Conservation (phyloP, 2,113 vertebrate genomes). For the Mobula hypostoma region DNA sequence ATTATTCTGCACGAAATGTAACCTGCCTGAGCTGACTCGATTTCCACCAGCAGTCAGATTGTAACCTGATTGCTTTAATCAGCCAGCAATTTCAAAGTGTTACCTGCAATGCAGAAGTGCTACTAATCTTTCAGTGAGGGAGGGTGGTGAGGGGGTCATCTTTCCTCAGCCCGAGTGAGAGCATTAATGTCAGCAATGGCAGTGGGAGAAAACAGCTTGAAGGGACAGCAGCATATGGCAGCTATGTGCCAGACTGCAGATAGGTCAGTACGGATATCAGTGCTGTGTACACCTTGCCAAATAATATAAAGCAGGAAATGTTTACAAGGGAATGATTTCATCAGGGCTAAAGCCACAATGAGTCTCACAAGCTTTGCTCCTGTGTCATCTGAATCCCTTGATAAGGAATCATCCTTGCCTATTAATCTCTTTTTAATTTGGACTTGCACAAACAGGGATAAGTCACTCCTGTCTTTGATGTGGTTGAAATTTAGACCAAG, state of each 20-base stretch:
- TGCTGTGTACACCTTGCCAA: neutral
- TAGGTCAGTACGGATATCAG: neutral
- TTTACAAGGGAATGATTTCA: neutral
- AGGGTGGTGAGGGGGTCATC: neutral
- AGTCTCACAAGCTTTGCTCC: neutral
- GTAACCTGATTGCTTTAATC: conserved; percentile 11
- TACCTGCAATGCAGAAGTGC: neutral
- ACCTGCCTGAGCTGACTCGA: neutral
- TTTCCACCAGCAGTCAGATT: neutral
- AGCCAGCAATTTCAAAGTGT: conserved; percentile 1
- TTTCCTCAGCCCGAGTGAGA: neutral
- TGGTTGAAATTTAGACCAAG: neutral
- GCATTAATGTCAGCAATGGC: neutral
- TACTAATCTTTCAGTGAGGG: neutral
- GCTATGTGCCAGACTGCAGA: neutral
- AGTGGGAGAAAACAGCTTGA: neutral
- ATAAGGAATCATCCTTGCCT: neutral
- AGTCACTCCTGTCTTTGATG: neutral
- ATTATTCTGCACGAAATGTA: neutral
- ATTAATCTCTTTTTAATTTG: neutral
- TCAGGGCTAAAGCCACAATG: neutral
- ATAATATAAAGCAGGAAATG: neutral
- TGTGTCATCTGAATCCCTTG: neutral
- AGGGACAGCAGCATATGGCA: conserved; percentile 8
- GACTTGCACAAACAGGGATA: neutral